Percentiles rank a stretch among this genome's conserved stretches.
phyloP scores from a whole-genome alignment of 2,888 invertebrate species.

The Clostera curtula region DNA sequence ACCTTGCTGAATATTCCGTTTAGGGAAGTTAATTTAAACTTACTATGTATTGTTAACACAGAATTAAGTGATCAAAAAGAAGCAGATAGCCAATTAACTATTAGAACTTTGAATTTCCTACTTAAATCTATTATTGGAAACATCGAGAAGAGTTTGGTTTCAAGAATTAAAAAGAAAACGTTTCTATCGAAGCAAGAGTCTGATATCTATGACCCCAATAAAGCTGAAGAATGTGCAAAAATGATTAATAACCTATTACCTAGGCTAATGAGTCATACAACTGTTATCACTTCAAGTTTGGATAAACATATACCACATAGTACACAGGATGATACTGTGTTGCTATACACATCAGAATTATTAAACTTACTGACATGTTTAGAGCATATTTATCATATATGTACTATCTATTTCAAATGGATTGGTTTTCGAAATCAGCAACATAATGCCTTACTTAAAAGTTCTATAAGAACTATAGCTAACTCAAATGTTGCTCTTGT shows the following conservation, averaged over 20 bases:
- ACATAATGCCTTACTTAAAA: slow-evolving; percentile 45
- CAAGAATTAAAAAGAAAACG: slow-evolving; percentile 53
- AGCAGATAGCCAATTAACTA: slow-evolving; percentile 34
- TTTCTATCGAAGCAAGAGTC: slow-evolving; percentile 47
- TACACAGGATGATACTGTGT: slow-evolving; percentile 31
- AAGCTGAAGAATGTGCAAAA: slow-evolving; percentile 51
- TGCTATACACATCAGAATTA: slow-evolving; percentile 34
- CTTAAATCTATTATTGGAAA: slow-evolving; percentile 42
- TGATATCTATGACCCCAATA: slow-evolving; percentile 37
- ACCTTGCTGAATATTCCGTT: slow-evolving; percentile 38
- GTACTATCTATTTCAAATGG: slow-evolving; percentile 78
- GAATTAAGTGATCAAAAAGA: slow-evolving; percentile 37
- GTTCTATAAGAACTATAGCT: slow-evolving; percentile 51
- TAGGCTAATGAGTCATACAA: slow-evolving; percentile 44
- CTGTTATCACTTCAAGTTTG: slow-evolving; percentile 36
- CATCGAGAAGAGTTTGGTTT: slow-evolving; percentile 42
- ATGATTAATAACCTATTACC: slow-evolving; percentile 41
- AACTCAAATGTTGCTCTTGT: slow-evolving; percentile 32
- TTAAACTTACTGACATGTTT: slow-evolving; percentile 58
- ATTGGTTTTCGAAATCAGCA: slow-evolving; percentile 73
- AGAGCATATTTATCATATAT: slow-evolving; percentile 69
- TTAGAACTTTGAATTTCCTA: slow-evolving; percentile 46
- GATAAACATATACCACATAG: slow-evolving; percentile 30
- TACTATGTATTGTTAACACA: slow-evolving; percentile 45
- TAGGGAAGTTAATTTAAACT: slow-evolving; percentile 42